Evolutionary conservation across 2,888 invertebrate genomes (phyloP).

Genomic region (Tenodera sinensis): DNA sequence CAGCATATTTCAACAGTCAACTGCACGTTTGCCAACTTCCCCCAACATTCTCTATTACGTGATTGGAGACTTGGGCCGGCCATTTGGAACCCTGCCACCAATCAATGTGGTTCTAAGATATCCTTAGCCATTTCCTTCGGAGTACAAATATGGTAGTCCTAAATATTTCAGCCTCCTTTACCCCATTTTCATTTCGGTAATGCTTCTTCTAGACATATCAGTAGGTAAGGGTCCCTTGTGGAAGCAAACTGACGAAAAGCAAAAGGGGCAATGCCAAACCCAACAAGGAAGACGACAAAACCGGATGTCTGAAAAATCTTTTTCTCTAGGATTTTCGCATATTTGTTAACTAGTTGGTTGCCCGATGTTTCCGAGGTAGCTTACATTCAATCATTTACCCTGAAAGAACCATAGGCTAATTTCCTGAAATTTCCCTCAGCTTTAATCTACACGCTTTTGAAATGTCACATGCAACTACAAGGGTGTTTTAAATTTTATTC

Average conservation of each 20-base stretch:
- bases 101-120: constrained; percentile 12
- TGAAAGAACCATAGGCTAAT: no score
- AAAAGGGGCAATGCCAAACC: neutral
- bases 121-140: neutral
- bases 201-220: neutral
- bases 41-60: neutral
- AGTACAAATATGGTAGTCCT: neutral
- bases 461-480: no score
- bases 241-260: neutral
- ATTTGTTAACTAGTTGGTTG: no score
- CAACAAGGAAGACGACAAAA: no score
- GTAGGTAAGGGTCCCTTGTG: neutral
- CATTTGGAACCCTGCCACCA: constrained; percentile 20
- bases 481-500: no score
- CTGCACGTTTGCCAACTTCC: constrained; percentile 11
- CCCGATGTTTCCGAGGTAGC: no score
- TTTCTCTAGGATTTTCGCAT: no score
- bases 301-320: no score
- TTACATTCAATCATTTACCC: no score
- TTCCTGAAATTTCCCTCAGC: no score
- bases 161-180: neutral
- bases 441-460: no score
- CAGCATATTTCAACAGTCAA: neutral
- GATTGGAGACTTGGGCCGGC: constrained; percentile 6
- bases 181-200: neutral